A percentile compares a stretch with the other conserved stretches of the same genome.
phyloP scores from a whole-genome alignment of 1,140 invertebrate genomes.

The Sycobia sp. region DNA sequence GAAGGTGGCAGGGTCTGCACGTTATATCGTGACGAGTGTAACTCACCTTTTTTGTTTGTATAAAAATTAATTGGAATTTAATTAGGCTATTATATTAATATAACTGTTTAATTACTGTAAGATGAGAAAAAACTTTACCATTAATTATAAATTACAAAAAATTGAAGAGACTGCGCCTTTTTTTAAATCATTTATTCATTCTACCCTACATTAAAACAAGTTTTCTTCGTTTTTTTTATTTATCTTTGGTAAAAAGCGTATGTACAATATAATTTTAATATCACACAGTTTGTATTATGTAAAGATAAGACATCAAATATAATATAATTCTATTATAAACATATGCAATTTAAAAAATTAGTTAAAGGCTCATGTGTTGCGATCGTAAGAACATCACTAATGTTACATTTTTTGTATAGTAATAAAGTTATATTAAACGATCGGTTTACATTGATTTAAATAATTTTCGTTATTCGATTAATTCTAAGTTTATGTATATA shows the following conservation, averaged over 20 bases:
- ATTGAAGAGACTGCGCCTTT: conserved; percentile 29
- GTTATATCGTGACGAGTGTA: conserved; percentile 51
- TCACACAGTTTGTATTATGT: conserved; percentile 15
- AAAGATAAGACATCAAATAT: conserved; percentile 4
- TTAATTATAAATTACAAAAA: conserved; percentile 58
- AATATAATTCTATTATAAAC: conserved; percentile 21
- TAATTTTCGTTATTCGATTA: too few relatives aligned
- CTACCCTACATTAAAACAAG: too few relatives aligned
- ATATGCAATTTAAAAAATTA: conserved; percentile 23
- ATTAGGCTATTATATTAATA: conserved; percentile 56
- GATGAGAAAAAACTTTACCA: conserved; percentile 55
- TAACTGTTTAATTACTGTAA: conserved; percentile 57
- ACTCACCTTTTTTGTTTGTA: conserved; percentile 56
- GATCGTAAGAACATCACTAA: conserved; percentile 21
- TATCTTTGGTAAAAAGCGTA: background rate
- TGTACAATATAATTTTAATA: conserved; percentile 21
- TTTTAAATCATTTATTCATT: conserved; percentile 17
- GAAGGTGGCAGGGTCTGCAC: conserved; percentile 44
- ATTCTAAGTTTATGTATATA: too few relatives aligned
- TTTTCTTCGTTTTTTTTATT: background rate
- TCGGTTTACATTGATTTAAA: too few relatives aligned
- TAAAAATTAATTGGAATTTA: conserved; percentile 57
- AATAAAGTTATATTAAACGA: conserved; percentile 28
- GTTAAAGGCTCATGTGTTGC: conserved; percentile 22
- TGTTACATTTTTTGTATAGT: conserved; percentile 23